A percentile compares a stretch with the other conserved stretches of the same genome.
phyloP scores from a whole-genome alignment of 2,113 vertebrate genomes.

The Willisornis vidua region DNA sequence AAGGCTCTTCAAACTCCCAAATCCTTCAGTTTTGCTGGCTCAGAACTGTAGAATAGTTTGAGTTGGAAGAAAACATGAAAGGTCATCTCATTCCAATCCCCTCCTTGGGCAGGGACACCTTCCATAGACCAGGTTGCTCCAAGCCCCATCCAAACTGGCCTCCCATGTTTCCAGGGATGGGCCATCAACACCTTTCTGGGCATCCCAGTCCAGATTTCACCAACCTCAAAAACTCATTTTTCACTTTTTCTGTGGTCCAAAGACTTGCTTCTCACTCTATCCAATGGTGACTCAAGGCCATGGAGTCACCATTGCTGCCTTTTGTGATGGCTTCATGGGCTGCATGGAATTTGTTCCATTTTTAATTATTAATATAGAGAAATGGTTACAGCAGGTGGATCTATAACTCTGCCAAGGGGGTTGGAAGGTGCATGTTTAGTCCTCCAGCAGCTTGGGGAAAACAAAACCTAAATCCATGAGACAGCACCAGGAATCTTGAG shows the following conservation, averaged over 20 bases:
- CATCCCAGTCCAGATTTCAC: neutral
- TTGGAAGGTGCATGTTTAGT: neutral
- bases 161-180: neutral
- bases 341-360: neutral
- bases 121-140: neutral
- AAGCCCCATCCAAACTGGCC: neutral
- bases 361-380: neutral
- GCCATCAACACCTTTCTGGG: neutral
- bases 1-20: neutral
- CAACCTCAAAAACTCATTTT: neutral
- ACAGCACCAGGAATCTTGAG: neutral
- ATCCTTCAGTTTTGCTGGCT: neutral
- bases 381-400: neutral
- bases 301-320: neutral
- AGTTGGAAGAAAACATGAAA: neutral
- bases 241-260: neutral
- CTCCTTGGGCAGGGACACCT: neutral
- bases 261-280: neutral
- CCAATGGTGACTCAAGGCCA: neutral
- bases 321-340: neutral
- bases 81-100: neutral
- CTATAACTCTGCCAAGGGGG: neutral
- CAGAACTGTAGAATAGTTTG: neutral
- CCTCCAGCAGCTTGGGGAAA: neutral
- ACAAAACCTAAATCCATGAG: neutral